Base-by-base conservation (phyloP, 2,113 vertebrate species). In the Podilymbus podiceps region DNA sequence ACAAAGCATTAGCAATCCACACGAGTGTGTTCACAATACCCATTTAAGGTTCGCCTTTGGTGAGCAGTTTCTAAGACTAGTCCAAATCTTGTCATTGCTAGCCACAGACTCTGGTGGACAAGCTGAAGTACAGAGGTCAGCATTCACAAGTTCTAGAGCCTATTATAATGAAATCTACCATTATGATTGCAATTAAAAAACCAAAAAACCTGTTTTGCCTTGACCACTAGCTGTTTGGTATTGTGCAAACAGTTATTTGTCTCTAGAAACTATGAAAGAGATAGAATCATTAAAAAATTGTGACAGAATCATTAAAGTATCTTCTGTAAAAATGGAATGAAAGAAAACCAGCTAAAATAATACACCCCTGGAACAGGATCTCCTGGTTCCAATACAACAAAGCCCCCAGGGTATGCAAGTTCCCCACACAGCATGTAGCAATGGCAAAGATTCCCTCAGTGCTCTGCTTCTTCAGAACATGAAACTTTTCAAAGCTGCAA, bases 11-110 rank as follows among this genome's bases (percentile, higher is more conserved):
- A 82, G 9, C 28, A 58, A 17, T 5, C 22, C 9, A 25, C 8
- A 1, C 1, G 2, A 73, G 14, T 0, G 0, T 0, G 0, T 21
- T 67, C 40, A 75, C 31, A 49, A 40, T 1, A 52, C 2, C 11
- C 12, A 1, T 15, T 38, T 23, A 28, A 85, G 28, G 53, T 28
- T 68, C 5, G 5, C 9, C 68, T 92, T 47, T 23, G 30, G 27
- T 27, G 27, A 72, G 53, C 17, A n/a, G 68, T 52, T 89, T 83
- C 33, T 64, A 88, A 75, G 53, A 71, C 73, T 85, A 35, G 6
- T 15, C 35, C 35, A 78, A 31, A 56, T 22, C 24, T 56, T 52
- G 0, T 35, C 86, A 35, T 14, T 33, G 8, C 14, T 73, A 86
- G 40, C 18, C 27, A 30, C 23, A 76, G n/a, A 55, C 50, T 38